phyloP scores from a whole-genome alignment of 2,888 invertebrate genomes.

The Hecatera dysodea region DNA sequence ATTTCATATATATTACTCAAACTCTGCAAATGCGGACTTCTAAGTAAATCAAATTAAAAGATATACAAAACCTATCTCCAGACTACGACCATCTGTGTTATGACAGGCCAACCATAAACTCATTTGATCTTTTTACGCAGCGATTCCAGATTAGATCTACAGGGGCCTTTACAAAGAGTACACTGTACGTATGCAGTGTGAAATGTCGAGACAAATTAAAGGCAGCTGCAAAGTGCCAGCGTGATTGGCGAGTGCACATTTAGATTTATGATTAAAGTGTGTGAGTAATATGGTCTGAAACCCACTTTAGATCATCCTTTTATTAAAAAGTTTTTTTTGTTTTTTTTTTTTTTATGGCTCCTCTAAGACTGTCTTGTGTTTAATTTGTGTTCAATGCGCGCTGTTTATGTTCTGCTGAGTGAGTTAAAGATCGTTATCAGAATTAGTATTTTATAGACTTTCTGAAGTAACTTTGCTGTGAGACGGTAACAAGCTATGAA shows the following conservation, averaged over 20 bases:
- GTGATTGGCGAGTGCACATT: constrained; percentile 84
- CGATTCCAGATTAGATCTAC: constrained; percentile 66
- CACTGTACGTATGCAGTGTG: constrained; percentile 74
- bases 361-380: constrained; percentile 21
- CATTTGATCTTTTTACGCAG: constrained; percentile 62
- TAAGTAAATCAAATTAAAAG: constrained; percentile 25
- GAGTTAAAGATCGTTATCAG: not conserved
- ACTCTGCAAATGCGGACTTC: too few species aligned
- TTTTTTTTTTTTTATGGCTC: constrained; percentile 19
- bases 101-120: constrained; percentile 44
- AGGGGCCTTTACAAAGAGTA: constrained; percentile 67
- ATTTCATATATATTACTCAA: too few species aligned
- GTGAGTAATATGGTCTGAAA: constrained; percentile 65
- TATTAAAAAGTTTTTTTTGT: constrained; percentile 38
- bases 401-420: not conserved
- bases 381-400: constrained; percentile 18
- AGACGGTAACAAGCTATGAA: not conserved
- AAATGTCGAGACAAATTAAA: constrained; percentile 85
- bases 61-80: constrained; percentile 12
- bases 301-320: constrained; percentile 61
- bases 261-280: constrained; percentile 81
- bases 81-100: constrained; percentile 36
- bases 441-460: not conserved
- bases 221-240: constrained; percentile 82
- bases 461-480: not conserved